These are phyloP conservation scores for Azorinus chamasolen DNA, from an alignment of 2,888 invertebrate species.

Conservation along the genomic window DNA sequence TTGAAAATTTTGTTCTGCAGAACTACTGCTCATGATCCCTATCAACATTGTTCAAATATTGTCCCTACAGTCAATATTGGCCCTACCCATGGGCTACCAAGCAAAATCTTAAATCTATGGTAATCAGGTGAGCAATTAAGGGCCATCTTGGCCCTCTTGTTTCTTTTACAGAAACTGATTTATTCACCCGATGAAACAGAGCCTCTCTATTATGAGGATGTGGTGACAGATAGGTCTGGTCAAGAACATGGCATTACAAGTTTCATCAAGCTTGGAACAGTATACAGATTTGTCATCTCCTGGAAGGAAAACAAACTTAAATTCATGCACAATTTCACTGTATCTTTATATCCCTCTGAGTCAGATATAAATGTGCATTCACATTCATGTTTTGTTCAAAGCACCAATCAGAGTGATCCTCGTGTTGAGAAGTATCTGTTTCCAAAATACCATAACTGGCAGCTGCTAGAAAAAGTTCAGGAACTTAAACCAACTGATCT, in stretches of 20 bases:
- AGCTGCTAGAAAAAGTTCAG: neutral
- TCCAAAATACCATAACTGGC: neutral
- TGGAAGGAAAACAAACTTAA: conserved; percentile 43
- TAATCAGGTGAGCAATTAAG: no score
- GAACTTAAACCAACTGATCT: no score
- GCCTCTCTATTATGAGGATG: conserved; percentile 50
- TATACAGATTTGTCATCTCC: conserved; percentile 52
- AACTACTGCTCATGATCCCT: no score
- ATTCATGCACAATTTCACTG: conserved; percentile 62
- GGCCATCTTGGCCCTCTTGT: no score
- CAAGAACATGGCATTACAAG: conserved; percentile 54
- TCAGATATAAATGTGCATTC: conserved; percentile 59
- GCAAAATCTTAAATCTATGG: no score
- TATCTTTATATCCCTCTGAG: conserved; percentile 56
- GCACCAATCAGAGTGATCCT: conserved; percentile 18
- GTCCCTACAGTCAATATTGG: no score
- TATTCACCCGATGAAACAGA: conserved; percentile 48
- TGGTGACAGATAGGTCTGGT: conserved; percentile 31
- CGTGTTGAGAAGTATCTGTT: conserved; percentile 15
- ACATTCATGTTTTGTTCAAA: conserved; percentile 55
- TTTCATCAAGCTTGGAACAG: conserved; percentile 62
- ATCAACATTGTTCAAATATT: no score
- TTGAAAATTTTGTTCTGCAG: no score
- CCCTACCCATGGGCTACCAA: no score
- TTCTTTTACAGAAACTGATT: conserved; percentile 62